Percentiles rank a stretch among this genome's conserved stretches.
Conservation (phyloP, 2,888 invertebrate genomes). For the Cantharis rufa region DNA sequence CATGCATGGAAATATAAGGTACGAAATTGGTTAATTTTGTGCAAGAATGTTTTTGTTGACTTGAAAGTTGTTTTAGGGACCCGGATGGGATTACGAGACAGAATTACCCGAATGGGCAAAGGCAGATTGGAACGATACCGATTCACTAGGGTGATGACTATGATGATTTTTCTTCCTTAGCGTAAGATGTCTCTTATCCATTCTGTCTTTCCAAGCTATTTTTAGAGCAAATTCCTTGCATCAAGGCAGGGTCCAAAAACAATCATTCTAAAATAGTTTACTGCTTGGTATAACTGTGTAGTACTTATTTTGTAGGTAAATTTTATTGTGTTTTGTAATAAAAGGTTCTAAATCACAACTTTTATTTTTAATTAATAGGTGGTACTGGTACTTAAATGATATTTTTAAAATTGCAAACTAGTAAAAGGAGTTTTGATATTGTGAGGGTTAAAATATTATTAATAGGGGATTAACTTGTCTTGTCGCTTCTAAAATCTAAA, state of each 20-base stretch:
- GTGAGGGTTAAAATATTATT: neutral
- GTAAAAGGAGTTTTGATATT: neutral
- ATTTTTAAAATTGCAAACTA: neutral
- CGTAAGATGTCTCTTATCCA: slow-evolving; percentile 50
- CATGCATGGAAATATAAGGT: slow-evolving; percentile 94
- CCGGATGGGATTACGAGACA: slow-evolving; percentile 93
- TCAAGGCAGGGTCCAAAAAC: slow-evolving; percentile 51
- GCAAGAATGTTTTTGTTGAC: neutral
- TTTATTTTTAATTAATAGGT: neutral
- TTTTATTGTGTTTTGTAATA: neutral
- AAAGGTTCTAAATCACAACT: neutral
- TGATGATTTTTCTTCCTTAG: slow-evolving; percentile 39
- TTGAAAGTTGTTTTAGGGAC: slow-evolving; percentile 66
- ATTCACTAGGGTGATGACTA: slow-evolving; percentile 56
- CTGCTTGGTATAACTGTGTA: slow-evolving; percentile 20
- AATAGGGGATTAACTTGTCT: neutral
- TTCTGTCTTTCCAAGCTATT: slow-evolving; percentile 51
- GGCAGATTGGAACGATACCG: slow-evolving; percentile 79
- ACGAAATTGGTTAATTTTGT: slow-evolving; percentile 36
- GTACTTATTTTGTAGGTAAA: slow-evolving; percentile 12
- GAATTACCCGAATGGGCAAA: slow-evolving; percentile 91
- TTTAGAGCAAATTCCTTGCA: slow-evolving; percentile 34
- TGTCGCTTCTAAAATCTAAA: neutral
- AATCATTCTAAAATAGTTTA: slow-evolving; percentile 40
- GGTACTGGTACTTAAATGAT: neutral